A percentile compares a stretch with the other conserved stretches of the same genome.
These are phyloP conservation scores for Pseudocheirus occidentalis DNA, from an alignment of 2,797 vertebrate genomes.

Conservation along the genomic window DNA sequence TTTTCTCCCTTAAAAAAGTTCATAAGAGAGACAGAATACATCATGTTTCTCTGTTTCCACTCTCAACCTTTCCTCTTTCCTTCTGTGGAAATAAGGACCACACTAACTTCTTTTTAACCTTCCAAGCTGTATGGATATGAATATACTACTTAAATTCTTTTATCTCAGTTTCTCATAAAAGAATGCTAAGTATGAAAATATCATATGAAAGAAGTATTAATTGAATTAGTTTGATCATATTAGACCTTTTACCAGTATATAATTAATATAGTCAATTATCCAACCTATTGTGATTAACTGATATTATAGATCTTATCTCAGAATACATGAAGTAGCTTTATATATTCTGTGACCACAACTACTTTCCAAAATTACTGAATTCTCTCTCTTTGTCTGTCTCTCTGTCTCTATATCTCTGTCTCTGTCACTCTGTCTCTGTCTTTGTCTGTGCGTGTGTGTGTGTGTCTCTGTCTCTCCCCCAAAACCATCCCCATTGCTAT, in stretches of 20 bases:
- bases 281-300: neutral
- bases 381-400: no score
- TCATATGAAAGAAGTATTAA: neutral
- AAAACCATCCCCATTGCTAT: neutral
- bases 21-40: neutral
- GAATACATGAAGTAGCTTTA: neutral
- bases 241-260: neutral
- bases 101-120: neutral
- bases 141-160: neutral
- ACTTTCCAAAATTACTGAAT: neutral
- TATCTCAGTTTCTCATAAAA: neutral
- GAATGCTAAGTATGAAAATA: neutral
- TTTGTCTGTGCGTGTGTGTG: no score
- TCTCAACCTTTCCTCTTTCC: neutral
- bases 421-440: no score
- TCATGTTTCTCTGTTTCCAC: neutral
- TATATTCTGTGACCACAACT: neutral
- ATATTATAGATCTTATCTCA: neutral
- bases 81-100: neutral
- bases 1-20: neutral
- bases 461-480: no score
- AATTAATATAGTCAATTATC: neutral
- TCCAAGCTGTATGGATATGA: neutral
- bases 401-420: no score
- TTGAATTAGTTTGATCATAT: neutral